Evolutionary conservation across 2,888 invertebrate genomes (phyloP), one percentile per base, ranked within the genome.

Genomic region (Agriotes lineatus): DNA sequence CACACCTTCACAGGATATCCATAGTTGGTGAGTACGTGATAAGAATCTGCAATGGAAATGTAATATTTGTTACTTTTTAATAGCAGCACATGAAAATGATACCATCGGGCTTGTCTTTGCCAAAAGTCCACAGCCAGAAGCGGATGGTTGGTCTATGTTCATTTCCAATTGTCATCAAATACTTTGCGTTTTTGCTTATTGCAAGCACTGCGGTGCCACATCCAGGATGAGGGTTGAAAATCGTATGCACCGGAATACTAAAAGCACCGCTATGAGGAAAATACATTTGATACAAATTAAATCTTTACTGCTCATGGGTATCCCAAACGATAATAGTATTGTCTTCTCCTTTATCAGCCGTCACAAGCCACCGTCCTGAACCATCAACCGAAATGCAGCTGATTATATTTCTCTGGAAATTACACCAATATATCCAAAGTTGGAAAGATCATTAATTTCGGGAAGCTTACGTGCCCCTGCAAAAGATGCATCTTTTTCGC

Each of bases 401-500:
- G 5, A 90, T 82, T 69, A 82, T 76, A 76, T 88, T 86, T 77
- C 86, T 85, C 68, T 68, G 37, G 37, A 64, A 50, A 3, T 12
- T n/a, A 37, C n/a, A n/a, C n/a, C n/a, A n/a, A n/a, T n/a, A n/a
- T n/a, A n/a, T n/a, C n/a, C n/a, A n/a, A n/a, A n/a, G n/a, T n/a
- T n/a, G n/a, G n/a, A n/a, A n/a, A n/a, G n/a, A n/a, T n/a, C n/a
- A n/a, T n/a, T n/a, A n/a, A n/a, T n/a, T n/a, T n/a, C n/a, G n/a
- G n/a, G n/a, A n/a, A n/a, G 82, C 88, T 87, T 78, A 92, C 92
- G 79, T 93, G 93, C 45, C 91, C 92, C 77, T 90, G 90, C 39
- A 93, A 85, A 73, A 90, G 86, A 75, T 83, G 84, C 86, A 90
- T 90, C 65, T 85, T 81, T 58, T 88, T 88, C 3, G 84, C 84